Base-by-base conservation (phyloP, 2,888 invertebrate species). In the Beris chalybata region DNA sequence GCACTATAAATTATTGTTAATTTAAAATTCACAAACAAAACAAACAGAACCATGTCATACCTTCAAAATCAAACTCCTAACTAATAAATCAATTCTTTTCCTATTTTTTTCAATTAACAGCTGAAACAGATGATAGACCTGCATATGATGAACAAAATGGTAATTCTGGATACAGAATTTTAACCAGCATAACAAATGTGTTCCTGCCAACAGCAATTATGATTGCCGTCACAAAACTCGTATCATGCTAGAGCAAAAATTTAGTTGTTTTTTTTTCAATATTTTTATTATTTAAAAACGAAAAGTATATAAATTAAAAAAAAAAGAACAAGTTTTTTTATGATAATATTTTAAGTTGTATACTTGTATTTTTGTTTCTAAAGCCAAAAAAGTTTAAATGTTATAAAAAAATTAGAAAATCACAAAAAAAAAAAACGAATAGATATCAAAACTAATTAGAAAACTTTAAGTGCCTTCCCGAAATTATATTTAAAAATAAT, bases 141-240 rank as follows among this genome's bases (percentile, higher is more conserved):
- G 69, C 70, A 44, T 69, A 71, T 57, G 71, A 71, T 56, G 71
- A 71, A 61, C 63, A 61, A 67, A 67, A 59, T 57, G 70, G 69
- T 32, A 68, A 58, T 65, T 68, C 70, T 30, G 69, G 69, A 55
- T 54, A 53, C 63, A 59, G 64, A 66, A 38, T 59, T 44, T 57
- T 65, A 50, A 64, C 64, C 66, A 68, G 58, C 57, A 59, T 59
- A 54, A 30, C 48, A 54, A 58, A 57, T 55, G 66, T 68, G 64
- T 64, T 68, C 68, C 66, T 68, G 66, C 58, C 68, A 64, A 59
- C 68, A 64, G 52, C 59, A 66, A 52, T 66, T 31, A 30, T 68
- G 43, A 43, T 64, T 47, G 47, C 59, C 63, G 50, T 64, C 57
- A 52, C 59, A 64, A 68, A 64, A 64, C 38, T 68, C 57, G 11